Base-by-base conservation (phyloP, 1,140 invertebrate species). In the Tachypleus tridentatus region DNA sequence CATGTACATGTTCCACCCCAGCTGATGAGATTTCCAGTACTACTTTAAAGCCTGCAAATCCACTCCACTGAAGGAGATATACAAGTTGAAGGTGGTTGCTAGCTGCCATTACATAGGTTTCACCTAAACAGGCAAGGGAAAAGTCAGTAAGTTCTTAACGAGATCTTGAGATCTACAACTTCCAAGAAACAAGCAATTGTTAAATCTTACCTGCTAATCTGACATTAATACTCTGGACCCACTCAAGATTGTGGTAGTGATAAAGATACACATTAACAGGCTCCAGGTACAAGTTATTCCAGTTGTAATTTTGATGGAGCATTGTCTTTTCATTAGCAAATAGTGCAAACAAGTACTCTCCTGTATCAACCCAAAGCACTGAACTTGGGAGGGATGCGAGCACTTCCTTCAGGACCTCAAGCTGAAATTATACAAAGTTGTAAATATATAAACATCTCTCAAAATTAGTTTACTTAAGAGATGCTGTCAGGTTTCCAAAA, bases 11-110 rank as follows among this genome's bases (percentile, higher is more conserved):
- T 0, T 48, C 47, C 29, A 66, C 65, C 57, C 60, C 60, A 5
- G 65, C 56, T 51, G 57, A 54, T 49, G 51, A 6, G 9, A 66
- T 49, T 54, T 66, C 58, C 59, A 62, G 60, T 10, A 62, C 60
- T 9, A 63, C 57, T 66, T 63, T 49, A 51, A 66, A 66, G 7
- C 65, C 61, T 59, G 51, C 47, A 60, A 47, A 66, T 50, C 65
- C 65, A 49, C 47, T 9, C 54, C 51, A 54, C 48, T 66, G 61
- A 11, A 66, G 49, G 4, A 66, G 4, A 49, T 62, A 63, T 5
- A 66, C 49, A 3, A 56, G 58, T 51, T 66, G 65, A 29, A 54
- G 59, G 62, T 62, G 51, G 52, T 51, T 54, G 51, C 61, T 66
- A 3, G 61, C 65, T 29, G 56, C 61, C 49, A 66, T 57, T 50